Evolutionary conservation across 2,888 invertebrate genomes (phyloP), one percentile per base, ranked within the genome.

Genomic region (Lithophane socia): DNA sequence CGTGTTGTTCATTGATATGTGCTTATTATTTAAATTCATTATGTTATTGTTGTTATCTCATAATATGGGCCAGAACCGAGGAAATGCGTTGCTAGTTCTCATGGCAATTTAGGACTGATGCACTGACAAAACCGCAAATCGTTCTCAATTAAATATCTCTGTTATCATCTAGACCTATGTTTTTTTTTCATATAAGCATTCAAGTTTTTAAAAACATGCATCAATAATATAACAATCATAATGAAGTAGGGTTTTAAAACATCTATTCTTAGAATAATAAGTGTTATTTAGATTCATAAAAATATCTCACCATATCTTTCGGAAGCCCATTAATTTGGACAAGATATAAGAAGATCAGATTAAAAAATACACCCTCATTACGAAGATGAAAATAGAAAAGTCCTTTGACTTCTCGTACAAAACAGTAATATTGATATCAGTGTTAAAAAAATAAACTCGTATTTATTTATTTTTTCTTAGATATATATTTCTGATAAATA

Each of bases 1-100:
- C 82, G 79, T 85, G 82, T 68, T 79, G 61, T 74, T 68, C 74
- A 75, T 80, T 81, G 79, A 84, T 84, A 83, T 82, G 63, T 83
- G 68, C 61, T 64, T 78, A 77, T 84, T 77, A 72, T 86, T 72
- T 71, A 49, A 77, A 77, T 76, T 64, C 3, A 70, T 75, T 54
- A 54, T 82, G 70, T 61, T 73, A 75, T 82, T 81, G 58, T 79
- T 79, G 71, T 83, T 83, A 85, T 80, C 80, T 65, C 64, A n/a
- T 13, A 44, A 80, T 66, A 60, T 82, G 60, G 75, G 75, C 12
- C 64, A 76, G 65, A 75, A n/a, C 4, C 24, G 56, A 75, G 71
- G 71, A 80, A 69, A 56, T 49, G 65, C 65, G 65, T 24, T 42
- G 69, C 79, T 66, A 69, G 64, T 83, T 83, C 79, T 69, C 72